Percentiles rank a stretch among this genome's conserved stretches.
These are phyloP conservation scores for Isaurus tuberculatus DNA, from an alignment of 92 coral and sea anemone genomes.

Conservation along the genomic window DNA sequence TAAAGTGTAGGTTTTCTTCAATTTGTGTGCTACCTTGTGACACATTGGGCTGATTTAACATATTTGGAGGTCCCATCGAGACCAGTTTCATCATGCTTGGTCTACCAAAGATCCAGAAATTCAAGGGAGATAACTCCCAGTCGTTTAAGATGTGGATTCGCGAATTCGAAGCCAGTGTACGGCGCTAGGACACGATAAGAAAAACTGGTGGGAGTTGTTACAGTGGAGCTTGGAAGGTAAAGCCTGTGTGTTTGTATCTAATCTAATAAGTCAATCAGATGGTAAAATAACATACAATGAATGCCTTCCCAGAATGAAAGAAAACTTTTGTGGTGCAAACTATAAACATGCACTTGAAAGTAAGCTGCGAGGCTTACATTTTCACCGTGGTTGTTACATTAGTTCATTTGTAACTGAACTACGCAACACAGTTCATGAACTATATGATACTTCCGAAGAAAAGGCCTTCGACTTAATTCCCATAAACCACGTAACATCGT, in stretches of 20 bases:
- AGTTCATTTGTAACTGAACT: conserved; percentile 43
- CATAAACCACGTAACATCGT: conserved; percentile 47
- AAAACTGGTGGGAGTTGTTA: conserved; percentile 41
- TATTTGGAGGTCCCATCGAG: conserved; percentile 8
- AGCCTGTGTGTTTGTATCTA: conserved; percentile 14
- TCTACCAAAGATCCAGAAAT: neutral
- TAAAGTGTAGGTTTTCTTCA: too few species aligned
- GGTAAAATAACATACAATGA: conserved; percentile 35
- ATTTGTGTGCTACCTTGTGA: too few species aligned
- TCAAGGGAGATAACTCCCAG: conserved; percentile 29
- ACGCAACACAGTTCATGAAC: conserved; percentile 42
- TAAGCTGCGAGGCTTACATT: conserved; percentile 49
- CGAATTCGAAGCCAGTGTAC: conserved; percentile 53
- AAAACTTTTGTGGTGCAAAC: conserved; percentile 31
- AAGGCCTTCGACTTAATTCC: conserved; percentile 54
- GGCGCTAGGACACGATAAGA: conserved; percentile 54
- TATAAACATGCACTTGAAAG: conserved; percentile 36
- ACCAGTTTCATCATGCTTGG: neutral
- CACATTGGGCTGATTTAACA: too few species aligned
- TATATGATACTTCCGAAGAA: conserved; percentile 42
- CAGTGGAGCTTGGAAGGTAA: conserved; percentile 46
- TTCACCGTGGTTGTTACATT: conserved; percentile 32
- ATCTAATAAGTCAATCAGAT: conserved; percentile 32
- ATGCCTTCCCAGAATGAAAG: neutral
- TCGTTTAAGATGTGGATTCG: conserved; percentile 50